Base-by-base conservation (phyloP, 2,113 vertebrate genomes). In the Brachirus orientalis region DNA sequence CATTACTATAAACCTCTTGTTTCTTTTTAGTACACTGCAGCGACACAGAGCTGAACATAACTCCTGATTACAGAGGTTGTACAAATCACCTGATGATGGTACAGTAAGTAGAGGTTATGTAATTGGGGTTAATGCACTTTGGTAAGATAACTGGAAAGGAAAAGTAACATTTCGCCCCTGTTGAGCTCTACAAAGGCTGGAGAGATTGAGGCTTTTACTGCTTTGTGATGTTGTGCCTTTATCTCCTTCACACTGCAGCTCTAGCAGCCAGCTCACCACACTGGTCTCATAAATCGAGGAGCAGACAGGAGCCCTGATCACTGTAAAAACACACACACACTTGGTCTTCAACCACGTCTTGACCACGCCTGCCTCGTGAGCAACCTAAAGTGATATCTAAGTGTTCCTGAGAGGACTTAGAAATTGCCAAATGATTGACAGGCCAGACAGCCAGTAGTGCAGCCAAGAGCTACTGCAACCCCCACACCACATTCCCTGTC, bases 231-330 rank as follows among this genome's bases (percentile, higher is more conserved):
- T 43, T 2, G 16, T 72, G 69, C 55, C 53, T 72, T 75, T 61
- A 71, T 80, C 71, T 73, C 62, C 70, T 45, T 59, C 36, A 61
- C 56, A 61, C 69, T 72, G 72, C 77, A 76, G 75, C 46, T 60
- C 57, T 53, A 78, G 66, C 75, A 86, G 69, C 63, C 65, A 75
- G 59, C 79, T 69, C 69, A 76, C 72, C 73, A 79, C 83, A 82
- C 64, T 83, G 80, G 78, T 71, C 44, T 75, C 75, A 75, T 86
- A 80, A 86, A 90, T 89, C 69, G 64, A 77, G 53, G 10, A 35
- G 33, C 58, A 38, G 71, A 76, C 79, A 83, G 65, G 35, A 72
- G 68, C 60, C 22, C 74, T 79, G 72, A 77, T 84, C 77, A 70
- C 71, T 43, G 10, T 20, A 54, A 17, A 11, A 14, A 50, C 11